These are phyloP conservation scores for Amphibalanus amphitrite DNA, from an alignment of 1,140 invertebrate genomes.

Conservation along the genomic window DNA sequence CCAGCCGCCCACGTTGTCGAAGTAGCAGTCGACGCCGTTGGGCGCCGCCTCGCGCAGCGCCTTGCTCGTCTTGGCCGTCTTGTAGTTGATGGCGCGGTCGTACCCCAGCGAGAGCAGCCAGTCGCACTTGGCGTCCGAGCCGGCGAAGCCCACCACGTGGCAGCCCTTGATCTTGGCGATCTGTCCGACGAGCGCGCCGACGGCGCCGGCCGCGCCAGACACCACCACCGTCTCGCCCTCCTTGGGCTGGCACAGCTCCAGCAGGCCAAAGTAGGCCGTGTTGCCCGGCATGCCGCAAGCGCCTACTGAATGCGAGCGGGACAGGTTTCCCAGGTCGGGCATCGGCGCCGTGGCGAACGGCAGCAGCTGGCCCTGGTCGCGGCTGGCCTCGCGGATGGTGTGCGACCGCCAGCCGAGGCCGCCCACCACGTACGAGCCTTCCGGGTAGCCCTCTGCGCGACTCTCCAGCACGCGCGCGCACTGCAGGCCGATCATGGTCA, in stretches of 20 bases:
- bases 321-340: slow-evolving; percentile 35
- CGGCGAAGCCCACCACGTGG: slow-evolving; percentile 47
- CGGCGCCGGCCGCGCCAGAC: slow-evolving; percentile 28
- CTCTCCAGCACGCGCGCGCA: slow-evolving; percentile 31
- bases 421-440: slow-evolving; percentile 25
- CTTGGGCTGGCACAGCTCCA: too few species aligned
- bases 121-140: slow-evolving; percentile 44
- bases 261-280: slow-evolving; percentile 54
- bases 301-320: slow-evolving; percentile 38
- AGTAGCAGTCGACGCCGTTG: slow-evolving; percentile 47
- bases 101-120: slow-evolving; percentile 46
- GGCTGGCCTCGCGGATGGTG: slow-evolving; percentile 24
- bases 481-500: too few species aligned
- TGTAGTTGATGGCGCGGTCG: slow-evolving; percentile 49
- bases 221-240: slow-evolving; percentile 47
- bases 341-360: slow-evolving; percentile 18
- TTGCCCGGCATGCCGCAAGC: slow-evolving; percentile 40
- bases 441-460: slow-evolving; percentile 38
- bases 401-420: slow-evolving; percentile 42
- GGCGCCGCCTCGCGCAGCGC: slow-evolving; percentile 40
- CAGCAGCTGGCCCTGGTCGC: slow-evolving; percentile 22
- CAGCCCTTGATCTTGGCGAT: too few species aligned
- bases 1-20: too few species aligned
- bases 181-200: slow-evolving; percentile 46
- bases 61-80: slow-evolving; percentile 30